A percentile compares a stretch with the other conserved stretches of the same genome.
Evolutionary conservation across 2,113 vertebrate species (phyloP).

Genomic region (Chloropsis cyanopogon): DNA sequence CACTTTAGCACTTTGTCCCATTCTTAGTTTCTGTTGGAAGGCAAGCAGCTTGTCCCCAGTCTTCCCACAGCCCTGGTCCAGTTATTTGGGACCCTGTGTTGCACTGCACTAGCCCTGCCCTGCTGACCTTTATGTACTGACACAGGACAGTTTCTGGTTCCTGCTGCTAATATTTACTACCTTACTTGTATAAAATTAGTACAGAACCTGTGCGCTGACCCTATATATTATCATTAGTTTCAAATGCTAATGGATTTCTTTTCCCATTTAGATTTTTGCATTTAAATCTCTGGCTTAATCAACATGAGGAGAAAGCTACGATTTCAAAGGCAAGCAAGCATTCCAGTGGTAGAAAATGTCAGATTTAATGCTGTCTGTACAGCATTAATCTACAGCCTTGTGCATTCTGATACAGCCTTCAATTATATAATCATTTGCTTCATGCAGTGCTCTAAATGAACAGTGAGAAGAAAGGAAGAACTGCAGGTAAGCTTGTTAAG

Average conservation of each 20-base stretch:
- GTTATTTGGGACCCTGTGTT: neutral
- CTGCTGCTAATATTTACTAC: neutral
- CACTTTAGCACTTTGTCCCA: neutral
- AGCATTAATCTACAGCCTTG: neutral
- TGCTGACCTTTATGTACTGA: neutral
- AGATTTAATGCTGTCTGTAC: neutral
- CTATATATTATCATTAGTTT: neutral
- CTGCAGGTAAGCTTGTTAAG: constrained; percentile 20
- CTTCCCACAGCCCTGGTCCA: neutral
- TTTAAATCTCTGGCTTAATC: neutral
- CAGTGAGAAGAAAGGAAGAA: neutral
- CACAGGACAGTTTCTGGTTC: neutral
- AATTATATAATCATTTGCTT: constrained; percentile 24
- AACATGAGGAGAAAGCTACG: neutral
- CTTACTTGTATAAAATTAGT: neutral
- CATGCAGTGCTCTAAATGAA: constrained; percentile 12
- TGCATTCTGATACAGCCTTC: constrained; percentile 21
- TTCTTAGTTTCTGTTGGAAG: neutral
- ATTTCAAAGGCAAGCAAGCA: neutral
- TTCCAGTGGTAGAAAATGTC: neutral
- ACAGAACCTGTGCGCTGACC: neutral
- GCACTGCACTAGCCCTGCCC: too few species aligned
- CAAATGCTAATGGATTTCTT: neutral
- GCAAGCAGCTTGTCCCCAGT: neutral
- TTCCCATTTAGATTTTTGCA: neutral